Base-by-base conservation (phyloP, 2,888 invertebrate species). In the Odontothrips loti region DNA sequence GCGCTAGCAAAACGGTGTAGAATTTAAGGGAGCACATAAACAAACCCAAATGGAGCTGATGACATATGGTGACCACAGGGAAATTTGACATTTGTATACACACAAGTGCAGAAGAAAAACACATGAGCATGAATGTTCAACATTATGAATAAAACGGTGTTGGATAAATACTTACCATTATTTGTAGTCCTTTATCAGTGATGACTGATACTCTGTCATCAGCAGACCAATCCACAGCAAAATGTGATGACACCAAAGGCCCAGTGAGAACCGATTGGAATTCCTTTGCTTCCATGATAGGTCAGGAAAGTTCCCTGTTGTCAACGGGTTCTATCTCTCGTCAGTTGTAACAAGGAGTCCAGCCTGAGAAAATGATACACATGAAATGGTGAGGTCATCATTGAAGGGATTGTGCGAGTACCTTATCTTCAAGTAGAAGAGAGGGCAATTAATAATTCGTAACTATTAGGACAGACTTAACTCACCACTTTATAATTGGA, bases 131-230 rank as follows among this genome's bases (percentile, higher is more conserved):
- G 34, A 43, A 43, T 6, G 34, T 4, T 43, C 6, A 43, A 4
- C 34, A 43, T 43, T 2, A 4, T 6, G 6, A 43, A 43, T 43
- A 2, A 43, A 43, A 43, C 34, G 6, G 34, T 43, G 34, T 43
- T 43, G 34, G 34, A 43, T 6, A 23, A 43, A 17, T 79, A 86
- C 86, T 87, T 85, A 88, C 88, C 68, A 87, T 85, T 68, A 87
- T 84, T 63, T 87, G 86, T 81, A 87, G 84, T 34, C 88, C 88
- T 79, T 84, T 85, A 15, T 86, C 85, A 0, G 87, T 87, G 80
- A 88, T 82, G 43, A 88, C 79, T 0, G 88, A 86, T 58, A 88
- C 84, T 51, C 86, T 85, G 84, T 87, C 86, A 82, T 88, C 88
- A 43, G 85, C 83, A 0, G 88, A 88, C 87, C 87, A 87, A 82